Evolutionary conservation across 2,888 invertebrate species (phyloP).

Genomic region (Coleophora flavipennella): DNA sequence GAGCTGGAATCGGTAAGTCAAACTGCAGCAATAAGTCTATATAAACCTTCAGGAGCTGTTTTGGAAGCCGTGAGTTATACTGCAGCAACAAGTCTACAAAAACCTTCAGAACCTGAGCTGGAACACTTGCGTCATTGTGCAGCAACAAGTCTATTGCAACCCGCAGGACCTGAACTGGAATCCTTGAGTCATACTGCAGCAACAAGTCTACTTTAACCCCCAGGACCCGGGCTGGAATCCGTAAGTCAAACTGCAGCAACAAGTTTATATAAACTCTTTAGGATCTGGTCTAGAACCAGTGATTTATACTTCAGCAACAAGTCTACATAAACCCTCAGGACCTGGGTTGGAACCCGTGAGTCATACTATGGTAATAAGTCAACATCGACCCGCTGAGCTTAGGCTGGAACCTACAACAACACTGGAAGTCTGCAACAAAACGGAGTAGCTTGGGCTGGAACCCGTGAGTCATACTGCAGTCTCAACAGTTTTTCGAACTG

Average conservation of each 20-base stretch:
- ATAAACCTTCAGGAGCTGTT: neutral
- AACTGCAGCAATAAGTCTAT: neutral
- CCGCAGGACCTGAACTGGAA: neutral
- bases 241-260: neutral
- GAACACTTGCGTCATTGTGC: neutral
- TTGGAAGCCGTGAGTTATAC: neutral
- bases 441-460: neutral
- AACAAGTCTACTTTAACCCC: neutral
- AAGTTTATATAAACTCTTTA: neutral
- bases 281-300: neutral
- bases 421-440: neutral
- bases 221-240: neutral
- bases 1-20: neutral
- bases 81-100: neutral
- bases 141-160: neutral
- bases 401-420: neutral
- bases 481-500: neutral
- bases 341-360: slow-evolving; percentile 94
- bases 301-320: too few species aligned
- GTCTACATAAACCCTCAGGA: slow-evolving; percentile 96
- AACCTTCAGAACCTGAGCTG: neutral
- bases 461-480: neutral
- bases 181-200: neutral
- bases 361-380: slow-evolving; percentile 13
- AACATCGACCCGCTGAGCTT: neutral